Conservation (phyloP, 1,140 invertebrate genomes). For the Laodelphax striatellus region DNA sequence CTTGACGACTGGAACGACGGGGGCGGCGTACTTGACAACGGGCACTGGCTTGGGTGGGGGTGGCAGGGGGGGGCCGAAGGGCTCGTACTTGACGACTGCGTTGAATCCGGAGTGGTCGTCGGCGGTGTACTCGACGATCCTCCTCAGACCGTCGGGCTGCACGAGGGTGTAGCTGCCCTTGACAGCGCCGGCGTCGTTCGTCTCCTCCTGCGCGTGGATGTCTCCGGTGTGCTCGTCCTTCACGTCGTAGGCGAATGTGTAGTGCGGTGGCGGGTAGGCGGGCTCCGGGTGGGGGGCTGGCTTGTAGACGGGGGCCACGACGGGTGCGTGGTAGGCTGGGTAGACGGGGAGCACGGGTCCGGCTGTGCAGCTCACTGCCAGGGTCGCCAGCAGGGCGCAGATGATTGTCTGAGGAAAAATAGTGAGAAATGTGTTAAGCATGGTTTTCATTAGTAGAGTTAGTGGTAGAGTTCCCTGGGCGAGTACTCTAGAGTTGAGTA, state of each 20-base stretch:
- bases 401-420: too few relatives aligned
- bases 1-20: background rate
- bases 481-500: too few relatives aligned
- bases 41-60: background rate
- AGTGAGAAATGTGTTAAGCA: too few relatives aligned
- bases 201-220: conserved; percentile 28
- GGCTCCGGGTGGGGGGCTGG: background rate
- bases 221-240: conserved; percentile 28
- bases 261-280: background rate
- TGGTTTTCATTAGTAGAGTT: too few relatives aligned
- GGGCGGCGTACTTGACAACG: background rate
- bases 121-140: conserved; percentile 27
- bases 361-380: too few relatives aligned
- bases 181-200: conserved; percentile 18
- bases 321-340: background rate
- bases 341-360: too few relatives aligned
- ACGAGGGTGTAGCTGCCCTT: conserved; percentile 20
- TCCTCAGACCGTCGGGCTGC: conserved; percentile 24
- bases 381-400: too few relatives aligned
- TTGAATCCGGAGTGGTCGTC: conserved; percentile 23
- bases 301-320: background rate
- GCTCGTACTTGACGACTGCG: conserved; percentile 18
- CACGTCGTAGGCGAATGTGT: conserved; percentile 10
- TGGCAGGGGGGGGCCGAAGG: conserved; percentile 6
- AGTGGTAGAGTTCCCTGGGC: too few relatives aligned